Evolutionary conservation across 2,113 vertebrate species (phyloP).

Genomic region (Callaeas wilsoni): DNA sequence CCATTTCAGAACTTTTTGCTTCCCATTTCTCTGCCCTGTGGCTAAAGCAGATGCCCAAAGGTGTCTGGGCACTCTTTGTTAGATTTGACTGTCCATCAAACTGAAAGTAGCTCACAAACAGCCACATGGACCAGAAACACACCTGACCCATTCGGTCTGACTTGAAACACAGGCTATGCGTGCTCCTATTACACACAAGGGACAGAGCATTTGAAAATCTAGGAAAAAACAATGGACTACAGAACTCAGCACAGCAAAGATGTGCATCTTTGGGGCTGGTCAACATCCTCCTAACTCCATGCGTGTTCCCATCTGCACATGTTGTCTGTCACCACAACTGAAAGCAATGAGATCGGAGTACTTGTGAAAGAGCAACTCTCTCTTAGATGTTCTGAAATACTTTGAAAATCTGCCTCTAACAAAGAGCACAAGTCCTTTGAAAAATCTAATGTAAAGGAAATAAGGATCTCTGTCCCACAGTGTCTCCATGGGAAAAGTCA

Average conservation of each 20-base stretch:
- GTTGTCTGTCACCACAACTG: background rate
- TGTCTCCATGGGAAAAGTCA: background rate
- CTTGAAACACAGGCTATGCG: background rate
- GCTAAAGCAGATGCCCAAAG: background rate
- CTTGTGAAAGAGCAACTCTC: background rate
- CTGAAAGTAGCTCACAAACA: background rate
- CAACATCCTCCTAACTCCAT: background rate
- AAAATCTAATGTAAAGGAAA: background rate
- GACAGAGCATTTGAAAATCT: background rate
- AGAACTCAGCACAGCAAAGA: background rate
- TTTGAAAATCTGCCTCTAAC: background rate
- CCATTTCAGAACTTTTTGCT: background rate
- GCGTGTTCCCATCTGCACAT: background rate
- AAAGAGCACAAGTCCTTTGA: background rate
- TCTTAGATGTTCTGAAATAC: background rate
- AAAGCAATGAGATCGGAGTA: background rate
- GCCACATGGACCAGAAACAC: background rate
- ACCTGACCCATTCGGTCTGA: background rate
- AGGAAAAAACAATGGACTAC: background rate
- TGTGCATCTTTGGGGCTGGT: background rate
- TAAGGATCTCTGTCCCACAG: background rate
- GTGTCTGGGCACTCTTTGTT: background rate
- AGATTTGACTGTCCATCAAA: background rate
- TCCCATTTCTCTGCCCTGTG: background rate
- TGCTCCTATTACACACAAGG: background rate